phyloP scores from a whole-genome alignment of 1,140 invertebrate genomes.

The Bombus difficillimus region DNA sequence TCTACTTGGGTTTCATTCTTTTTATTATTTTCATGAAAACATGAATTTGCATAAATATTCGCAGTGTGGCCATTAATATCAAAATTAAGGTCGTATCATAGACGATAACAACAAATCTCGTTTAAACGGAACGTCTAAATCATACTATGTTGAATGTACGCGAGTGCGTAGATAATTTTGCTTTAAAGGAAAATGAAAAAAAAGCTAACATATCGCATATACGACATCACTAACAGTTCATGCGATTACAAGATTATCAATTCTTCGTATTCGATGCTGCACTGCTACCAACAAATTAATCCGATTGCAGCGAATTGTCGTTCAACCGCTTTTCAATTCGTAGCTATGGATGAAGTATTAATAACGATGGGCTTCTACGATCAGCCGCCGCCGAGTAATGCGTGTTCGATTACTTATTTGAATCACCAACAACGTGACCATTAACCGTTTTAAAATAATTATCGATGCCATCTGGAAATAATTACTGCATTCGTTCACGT shows the following conservation, averaged over 20 bases:
- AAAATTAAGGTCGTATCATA: no score
- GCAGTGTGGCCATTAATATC: no score
- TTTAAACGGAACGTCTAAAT: no score
- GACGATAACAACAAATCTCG: no score
- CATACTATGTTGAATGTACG: no score
- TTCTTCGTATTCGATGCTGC: neutral
- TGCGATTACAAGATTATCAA: slow-evolving; percentile 4
- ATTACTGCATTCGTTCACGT: neutral
- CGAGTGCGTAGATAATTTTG: neutral
- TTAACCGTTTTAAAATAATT: neutral
- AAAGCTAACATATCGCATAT: neutral
- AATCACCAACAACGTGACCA: neutral
- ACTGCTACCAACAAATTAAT: neutral
- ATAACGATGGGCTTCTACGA: neutral
- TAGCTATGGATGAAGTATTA: slow-evolving; percentile 31
- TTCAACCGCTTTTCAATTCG: neutral
- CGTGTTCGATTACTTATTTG: neutral
- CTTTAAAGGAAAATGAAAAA: neutral
- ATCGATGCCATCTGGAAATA: neutral
- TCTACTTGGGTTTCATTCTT: no score
- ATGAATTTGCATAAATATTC: no score
- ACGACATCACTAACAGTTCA: neutral
- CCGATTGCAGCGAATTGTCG: neutral
- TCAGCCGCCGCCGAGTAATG: neutral
- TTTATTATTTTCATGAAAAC: no score